Evolutionary conservation across 2,113 vertebrate genomes (phyloP).

Genomic region (Bubo blakistoni): DNA sequence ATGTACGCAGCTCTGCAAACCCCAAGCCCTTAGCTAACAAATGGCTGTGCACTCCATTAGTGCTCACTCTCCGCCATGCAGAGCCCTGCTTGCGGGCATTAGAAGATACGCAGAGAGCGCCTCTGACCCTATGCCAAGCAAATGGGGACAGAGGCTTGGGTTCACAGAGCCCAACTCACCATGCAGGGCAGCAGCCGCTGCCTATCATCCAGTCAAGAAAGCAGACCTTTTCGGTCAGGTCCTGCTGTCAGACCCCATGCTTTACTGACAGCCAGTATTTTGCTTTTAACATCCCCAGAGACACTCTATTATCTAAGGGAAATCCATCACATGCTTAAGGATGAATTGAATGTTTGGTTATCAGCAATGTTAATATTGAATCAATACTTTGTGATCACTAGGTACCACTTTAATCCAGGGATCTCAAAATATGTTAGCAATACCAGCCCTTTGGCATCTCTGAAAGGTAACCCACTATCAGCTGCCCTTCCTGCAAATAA

Average conservation of each 20-base stretch:
- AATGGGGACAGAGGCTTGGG: background rate
- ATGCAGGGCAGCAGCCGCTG: background rate
- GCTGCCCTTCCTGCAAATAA: background rate
- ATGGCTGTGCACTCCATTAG: background rate
- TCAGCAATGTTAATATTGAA: background rate
- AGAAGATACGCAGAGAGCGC: background rate
- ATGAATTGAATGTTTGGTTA: background rate
- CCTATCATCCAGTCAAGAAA: accelerated
- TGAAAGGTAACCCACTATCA: background rate
- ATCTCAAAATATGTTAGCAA: background rate
- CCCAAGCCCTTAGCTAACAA: conserved; percentile 7
- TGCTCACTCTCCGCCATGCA: background rate
- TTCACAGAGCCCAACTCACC: background rate
- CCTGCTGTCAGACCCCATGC: background rate
- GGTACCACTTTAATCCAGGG: background rate
- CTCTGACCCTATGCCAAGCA: background rate
- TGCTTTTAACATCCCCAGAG: background rate
- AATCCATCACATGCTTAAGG: background rate
- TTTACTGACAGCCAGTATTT: background rate
- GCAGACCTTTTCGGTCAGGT: background rate
- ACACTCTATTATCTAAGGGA: background rate
- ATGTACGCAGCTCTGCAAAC: background rate
- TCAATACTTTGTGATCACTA: background rate
- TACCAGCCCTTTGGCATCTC: background rate
- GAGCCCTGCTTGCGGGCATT: background rate